Evolutionary conservation across 1,140 invertebrate genomes (phyloP).

Genomic region (Helicoverpa armigera): DNA sequence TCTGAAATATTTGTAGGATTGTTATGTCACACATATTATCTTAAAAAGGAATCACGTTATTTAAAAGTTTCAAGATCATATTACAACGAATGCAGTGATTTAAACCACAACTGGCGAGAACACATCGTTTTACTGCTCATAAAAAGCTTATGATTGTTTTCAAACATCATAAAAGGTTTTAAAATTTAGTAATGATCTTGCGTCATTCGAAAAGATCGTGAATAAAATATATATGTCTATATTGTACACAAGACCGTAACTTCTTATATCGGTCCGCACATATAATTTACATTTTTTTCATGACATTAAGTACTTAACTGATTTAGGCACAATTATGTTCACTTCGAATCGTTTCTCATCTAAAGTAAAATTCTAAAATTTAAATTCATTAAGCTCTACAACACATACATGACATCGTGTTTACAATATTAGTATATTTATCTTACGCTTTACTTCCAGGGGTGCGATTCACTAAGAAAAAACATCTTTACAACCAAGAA

Average conservation of each 20-base stretch:
- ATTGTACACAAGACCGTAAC: conserved; percentile 13
- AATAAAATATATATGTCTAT: conserved; percentile 28
- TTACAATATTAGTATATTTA: conserved; percentile 42
- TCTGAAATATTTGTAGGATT: not conserved
- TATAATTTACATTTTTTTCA: conserved; percentile 32
- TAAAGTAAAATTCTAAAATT: conserved; percentile 61
- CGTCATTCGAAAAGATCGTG: conserved; percentile 12
- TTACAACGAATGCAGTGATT: not conserved
- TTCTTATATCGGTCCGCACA: not conserved
- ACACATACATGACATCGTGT: conserved; percentile 57
- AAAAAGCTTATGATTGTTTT: conserved; percentile 4
- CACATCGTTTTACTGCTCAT: not conserved
- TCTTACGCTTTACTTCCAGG: conserved; percentile 17
- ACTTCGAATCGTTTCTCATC: conserved; percentile 57
- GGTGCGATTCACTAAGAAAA: too few relatives aligned
- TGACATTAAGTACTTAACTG: conserved; percentile 70
- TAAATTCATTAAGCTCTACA: conserved; percentile 64
- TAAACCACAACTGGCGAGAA: conserved; percentile 10
- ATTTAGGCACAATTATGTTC: conserved; percentile 70
- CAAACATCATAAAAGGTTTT: not conserved
- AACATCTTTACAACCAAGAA: too few relatives aligned
- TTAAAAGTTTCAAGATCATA: conserved; percentile 7
- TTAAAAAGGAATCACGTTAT: conserved; percentile 5
- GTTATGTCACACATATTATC: conserved; percentile 19
- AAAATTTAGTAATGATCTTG: conserved; percentile 1